A percentile compares a stretch with the other conserved stretches of the same genome.
Evolutionary conservation across 2,888 invertebrate species (phyloP).

Genomic region (Buathra laborator): DNA sequence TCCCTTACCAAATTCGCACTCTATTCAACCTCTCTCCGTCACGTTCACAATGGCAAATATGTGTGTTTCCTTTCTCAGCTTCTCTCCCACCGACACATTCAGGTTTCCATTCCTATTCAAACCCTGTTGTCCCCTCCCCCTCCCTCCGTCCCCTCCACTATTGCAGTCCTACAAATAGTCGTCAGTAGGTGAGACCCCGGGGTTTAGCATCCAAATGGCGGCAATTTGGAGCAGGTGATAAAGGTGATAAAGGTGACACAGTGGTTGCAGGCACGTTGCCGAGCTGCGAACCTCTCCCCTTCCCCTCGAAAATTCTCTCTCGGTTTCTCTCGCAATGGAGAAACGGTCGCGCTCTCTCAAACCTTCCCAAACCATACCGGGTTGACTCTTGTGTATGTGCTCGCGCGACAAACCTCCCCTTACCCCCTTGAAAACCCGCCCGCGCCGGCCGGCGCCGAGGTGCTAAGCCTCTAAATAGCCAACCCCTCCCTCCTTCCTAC

Average conservation of each 20-base stretch:
- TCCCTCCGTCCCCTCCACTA: slow-evolving; percentile 34
- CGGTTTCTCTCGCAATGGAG: slow-evolving; percentile 30
- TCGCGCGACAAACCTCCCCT: slow-evolving; percentile 32
- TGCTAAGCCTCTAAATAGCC: slow-evolving; percentile 84
- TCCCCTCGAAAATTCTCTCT: slow-evolving; percentile 26
- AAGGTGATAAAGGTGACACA: slow-evolving; percentile 85
- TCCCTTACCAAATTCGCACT: slow-evolving; percentile 10
- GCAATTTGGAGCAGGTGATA: slow-evolving; percentile 85
- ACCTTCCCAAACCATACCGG: slow-evolving; percentile 23
- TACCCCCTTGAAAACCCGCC: background rate
- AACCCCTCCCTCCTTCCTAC: slow-evolving; percentile 67
- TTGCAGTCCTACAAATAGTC: slow-evolving; percentile 80
- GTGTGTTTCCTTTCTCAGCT: background rate
- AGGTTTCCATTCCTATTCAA: slow-evolving; percentile 32
- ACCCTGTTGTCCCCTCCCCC: background rate
- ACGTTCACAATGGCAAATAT: slow-evolving; percentile 38
- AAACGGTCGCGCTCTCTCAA: slow-evolving; percentile 36
- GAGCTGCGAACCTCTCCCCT: slow-evolving; percentile 62
- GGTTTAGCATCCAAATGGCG: slow-evolving; percentile 84
- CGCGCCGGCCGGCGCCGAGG: slow-evolving; percentile 71
- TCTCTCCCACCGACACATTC: background rate
- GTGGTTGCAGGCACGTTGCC: slow-evolving; percentile 79
- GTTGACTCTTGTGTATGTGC: slow-evolving; percentile 34
- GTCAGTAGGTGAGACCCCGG: slow-evolving; percentile 81
- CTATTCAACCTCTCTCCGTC: slow-evolving; percentile 42